These are phyloP conservation scores for Enteromius viviparus DNA, from an alignment of 2,797 vertebrate species.

Conservation along the genomic window DNA sequence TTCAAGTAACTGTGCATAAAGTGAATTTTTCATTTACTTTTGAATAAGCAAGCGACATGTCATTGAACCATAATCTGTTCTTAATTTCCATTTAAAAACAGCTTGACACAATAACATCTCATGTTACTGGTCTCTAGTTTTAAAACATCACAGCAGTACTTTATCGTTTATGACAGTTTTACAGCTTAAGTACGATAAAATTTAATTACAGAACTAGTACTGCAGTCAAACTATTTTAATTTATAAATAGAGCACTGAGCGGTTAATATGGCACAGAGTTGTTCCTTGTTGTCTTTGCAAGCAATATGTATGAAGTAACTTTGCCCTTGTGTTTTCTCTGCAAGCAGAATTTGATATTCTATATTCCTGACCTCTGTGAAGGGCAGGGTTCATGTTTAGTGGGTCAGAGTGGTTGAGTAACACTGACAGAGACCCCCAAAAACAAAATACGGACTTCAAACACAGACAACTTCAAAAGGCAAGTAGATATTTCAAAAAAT, in stretches of 20 bases:
- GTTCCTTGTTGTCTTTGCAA: neutral
- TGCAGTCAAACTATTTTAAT: neutral
- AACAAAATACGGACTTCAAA: conserved; percentile 11
- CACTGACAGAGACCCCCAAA: neutral
- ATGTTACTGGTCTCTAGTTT: neutral
- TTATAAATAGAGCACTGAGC: neutral
- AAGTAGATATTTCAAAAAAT: conserved; percentile 32
- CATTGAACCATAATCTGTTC: neutral
- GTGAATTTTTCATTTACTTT: neutral
- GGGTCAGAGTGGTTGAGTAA: neutral
- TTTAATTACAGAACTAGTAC: too few relatives aligned
- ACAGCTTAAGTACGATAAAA: neutral
- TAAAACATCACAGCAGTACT: neutral
- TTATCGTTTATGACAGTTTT: neutral
- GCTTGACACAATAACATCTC: neutral
- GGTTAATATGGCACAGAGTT: neutral
- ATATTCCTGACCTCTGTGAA: neutral
- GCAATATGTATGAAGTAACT: neutral
- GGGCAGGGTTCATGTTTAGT: neutral
- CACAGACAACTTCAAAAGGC: neutral
- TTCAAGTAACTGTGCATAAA: neutral
- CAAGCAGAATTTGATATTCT: neutral
- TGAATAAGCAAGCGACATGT: neutral
- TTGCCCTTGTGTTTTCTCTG: neutral
- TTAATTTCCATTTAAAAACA: neutral